A percentile compares a stretch with the other conserved stretches of the same genome.
Evolutionary conservation across 2,113 vertebrate genomes (phyloP).

Genomic region (Phalacrocorax aristotelis): DNA sequence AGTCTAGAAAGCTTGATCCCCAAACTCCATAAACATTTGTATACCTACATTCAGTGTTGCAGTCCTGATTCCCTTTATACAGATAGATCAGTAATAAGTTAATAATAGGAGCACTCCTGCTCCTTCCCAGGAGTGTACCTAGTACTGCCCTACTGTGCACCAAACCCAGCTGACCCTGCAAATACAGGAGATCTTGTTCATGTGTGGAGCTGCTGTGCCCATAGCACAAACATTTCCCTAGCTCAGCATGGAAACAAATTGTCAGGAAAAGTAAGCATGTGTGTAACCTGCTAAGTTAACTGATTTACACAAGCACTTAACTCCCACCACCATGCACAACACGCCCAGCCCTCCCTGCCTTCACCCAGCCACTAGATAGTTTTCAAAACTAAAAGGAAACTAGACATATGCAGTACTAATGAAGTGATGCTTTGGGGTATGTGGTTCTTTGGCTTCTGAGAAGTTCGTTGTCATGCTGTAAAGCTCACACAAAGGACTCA

Average conservation of each 20-base stretch:
- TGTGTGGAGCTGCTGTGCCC: background rate
- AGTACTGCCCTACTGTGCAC: background rate
- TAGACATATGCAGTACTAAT: background rate
- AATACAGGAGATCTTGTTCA: rapidly evolving
- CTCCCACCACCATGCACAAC: background rate
- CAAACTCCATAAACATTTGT: background rate
- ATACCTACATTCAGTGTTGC: background rate
- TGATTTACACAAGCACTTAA: background rate
- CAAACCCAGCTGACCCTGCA: background rate
- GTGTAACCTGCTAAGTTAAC: background rate
- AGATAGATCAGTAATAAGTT: background rate
- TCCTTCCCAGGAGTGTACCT: background rate
- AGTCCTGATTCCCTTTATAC: background rate
- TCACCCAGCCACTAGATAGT: background rate
- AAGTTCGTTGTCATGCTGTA: background rate
- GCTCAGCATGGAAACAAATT: background rate
- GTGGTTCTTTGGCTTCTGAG: background rate
- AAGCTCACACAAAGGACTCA: background rate
- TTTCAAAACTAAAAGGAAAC: background rate
- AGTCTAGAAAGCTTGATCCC: background rate
- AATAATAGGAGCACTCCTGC: too few species aligned
- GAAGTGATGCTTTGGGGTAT: background rate
- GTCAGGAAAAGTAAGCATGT: background rate
- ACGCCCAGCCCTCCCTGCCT: background rate
- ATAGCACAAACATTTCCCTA: rapidly evolving